These are phyloP conservation scores for Agrypnus murinus DNA, from an alignment of 2,888 invertebrate species.

Conservation along the genomic window DNA sequence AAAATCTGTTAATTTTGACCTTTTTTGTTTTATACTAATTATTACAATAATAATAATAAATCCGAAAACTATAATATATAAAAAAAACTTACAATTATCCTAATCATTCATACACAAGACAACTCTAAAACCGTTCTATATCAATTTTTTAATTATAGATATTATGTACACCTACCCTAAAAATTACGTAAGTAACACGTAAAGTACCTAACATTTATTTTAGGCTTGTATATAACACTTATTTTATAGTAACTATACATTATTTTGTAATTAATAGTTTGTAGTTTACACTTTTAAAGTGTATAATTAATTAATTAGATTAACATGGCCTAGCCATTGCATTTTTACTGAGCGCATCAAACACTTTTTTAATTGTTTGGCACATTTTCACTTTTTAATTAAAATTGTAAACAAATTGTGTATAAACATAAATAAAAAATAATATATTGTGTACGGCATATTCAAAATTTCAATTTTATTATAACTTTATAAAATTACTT, in stretches of 20 bases:
- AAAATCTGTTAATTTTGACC: conserved; percentile 7
- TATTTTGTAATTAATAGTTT: conserved; percentile 64
- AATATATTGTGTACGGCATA: no score
- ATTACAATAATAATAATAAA: no score
- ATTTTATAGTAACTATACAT: conserved; percentile 63
- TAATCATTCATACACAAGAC: conserved; percentile 51
- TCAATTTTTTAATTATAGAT: conserved; percentile 44
- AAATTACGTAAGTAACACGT: conserved; percentile 59
- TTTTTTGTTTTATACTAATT: no score
- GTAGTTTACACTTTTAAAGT: conserved; percentile 69
- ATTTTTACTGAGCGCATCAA: conserved; percentile 60
- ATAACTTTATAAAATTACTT: no score
- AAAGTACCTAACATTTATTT: conserved; percentile 61
- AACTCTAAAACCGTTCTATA: conserved; percentile 45
- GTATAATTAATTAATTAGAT: conserved; percentile 62
- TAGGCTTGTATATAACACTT: conserved; percentile 56
- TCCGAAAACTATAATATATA: no score
- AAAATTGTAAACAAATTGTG: conserved; percentile 1
- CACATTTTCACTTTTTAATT: conserved; percentile 53
- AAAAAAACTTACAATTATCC: conserved; percentile 46
- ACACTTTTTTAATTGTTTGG: conserved; percentile 54
- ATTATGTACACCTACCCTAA: conserved; percentile 52
- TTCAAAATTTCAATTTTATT: no score
- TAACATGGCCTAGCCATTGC: conserved; percentile 68
- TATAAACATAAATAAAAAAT: no score